phyloP scores from a whole-genome alignment of 2,888 invertebrate genomes.

The Eledona agricola region DNA sequence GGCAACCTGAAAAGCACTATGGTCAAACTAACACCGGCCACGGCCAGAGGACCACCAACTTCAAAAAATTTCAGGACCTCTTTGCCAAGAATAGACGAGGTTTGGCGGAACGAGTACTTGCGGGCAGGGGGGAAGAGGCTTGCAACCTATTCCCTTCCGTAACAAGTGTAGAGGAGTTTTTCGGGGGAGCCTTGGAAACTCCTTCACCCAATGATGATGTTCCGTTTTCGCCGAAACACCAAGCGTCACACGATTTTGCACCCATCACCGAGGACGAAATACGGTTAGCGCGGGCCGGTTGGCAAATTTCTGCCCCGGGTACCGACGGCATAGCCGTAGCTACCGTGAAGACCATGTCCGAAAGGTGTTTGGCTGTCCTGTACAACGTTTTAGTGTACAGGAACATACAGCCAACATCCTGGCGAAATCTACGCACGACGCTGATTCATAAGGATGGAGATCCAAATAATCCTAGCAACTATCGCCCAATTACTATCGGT shows the following conservation, averaged over 20 bases:
- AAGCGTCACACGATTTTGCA: not conserved
- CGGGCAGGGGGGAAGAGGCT: not conserved
- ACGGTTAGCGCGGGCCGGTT: not conserved
- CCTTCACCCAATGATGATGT: constrained; percentile 10
- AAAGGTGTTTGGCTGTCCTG: constrained; percentile 12
- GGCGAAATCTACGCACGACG: constrained; percentile 33
- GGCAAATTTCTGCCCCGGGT: constrained; percentile 7
- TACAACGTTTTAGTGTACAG: constrained; percentile 36
- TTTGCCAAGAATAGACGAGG: constrained; percentile 3
- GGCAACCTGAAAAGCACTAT: constrained; percentile 1
- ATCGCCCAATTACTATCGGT: constrained; percentile 50
- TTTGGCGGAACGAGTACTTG: constrained; percentile 8
- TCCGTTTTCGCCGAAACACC: not conserved
- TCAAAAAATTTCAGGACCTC: constrained; percentile 19
- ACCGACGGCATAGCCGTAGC: constrained; percentile 2
- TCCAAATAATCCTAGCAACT: constrained; percentile 39
- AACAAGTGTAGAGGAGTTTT: constrained; percentile 1
- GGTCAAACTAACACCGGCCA: constrained; percentile 5
- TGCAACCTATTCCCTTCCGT: not conserved
- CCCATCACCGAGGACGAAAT: constrained; percentile 15
- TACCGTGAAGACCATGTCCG: not conserved
- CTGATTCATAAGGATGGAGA: constrained; percentile 42
- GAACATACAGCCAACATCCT: constrained; percentile 27
- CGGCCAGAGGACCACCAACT: not conserved
- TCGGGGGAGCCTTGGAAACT: constrained; percentile 13